Evolutionary conservation across 1,140 invertebrate species (phyloP).

Genomic region (Apis florea): DNA sequence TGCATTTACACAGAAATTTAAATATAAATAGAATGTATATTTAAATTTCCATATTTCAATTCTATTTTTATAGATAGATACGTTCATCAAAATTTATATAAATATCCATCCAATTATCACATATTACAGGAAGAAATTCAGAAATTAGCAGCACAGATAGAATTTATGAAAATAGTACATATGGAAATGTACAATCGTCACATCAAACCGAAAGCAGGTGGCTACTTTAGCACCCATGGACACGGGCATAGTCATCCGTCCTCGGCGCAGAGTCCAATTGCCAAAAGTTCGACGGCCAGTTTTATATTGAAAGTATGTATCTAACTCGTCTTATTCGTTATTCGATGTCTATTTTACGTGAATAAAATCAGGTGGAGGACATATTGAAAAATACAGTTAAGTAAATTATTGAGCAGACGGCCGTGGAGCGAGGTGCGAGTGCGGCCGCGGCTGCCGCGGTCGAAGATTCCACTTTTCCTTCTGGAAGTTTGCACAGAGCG

Average conservation of each 20-base stretch:
- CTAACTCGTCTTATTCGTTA: slow-evolving; percentile 26
- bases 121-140: slow-evolving; percentile 90
- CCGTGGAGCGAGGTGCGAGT: slow-evolving; percentile 70
- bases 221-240: slow-evolving; percentile 85
- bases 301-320: slow-evolving; percentile 72
- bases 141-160: slow-evolving; percentile 93
- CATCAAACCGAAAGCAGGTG: slow-evolving; percentile 89
- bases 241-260: slow-evolving; percentile 66
- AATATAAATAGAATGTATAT: too few relatives aligned
- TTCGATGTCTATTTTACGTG: not conserved
- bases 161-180: slow-evolving; percentile 95
- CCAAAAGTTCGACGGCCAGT: slow-evolving; percentile 70
- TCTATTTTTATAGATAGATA: not conserved
- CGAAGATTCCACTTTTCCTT: slow-evolving; percentile 72
- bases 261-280: slow-evolving; percentile 68
- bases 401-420: slow-evolving; percentile 69
- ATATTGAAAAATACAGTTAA: slow-evolving; percentile 58
- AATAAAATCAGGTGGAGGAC: not conserved
- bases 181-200: slow-evolving; percentile 96
- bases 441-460: slow-evolving; percentile 71
- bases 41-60: too few relatives aligned
- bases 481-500: slow-evolving; percentile 69
- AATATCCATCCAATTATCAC: not conserved
- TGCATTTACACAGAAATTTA: too few relatives aligned
- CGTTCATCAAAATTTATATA: not conserved